Evolutionary conservation across 2,113 vertebrate genomes (phyloP).

Genomic region (Nothocercus julius): DNA sequence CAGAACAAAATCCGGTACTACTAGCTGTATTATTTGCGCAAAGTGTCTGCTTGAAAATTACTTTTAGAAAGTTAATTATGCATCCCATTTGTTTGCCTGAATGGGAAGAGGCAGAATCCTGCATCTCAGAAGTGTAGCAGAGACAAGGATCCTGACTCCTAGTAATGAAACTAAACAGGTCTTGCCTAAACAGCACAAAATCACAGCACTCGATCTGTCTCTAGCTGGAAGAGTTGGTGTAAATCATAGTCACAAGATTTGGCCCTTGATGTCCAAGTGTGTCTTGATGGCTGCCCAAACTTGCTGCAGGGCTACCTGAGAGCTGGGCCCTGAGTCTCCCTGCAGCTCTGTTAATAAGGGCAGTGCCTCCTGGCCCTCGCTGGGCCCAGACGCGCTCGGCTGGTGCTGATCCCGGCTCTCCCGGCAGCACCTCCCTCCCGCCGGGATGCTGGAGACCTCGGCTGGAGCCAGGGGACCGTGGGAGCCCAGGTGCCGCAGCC

Average conservation of each 20-base stretch:
- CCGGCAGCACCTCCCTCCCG: conserved; percentile 34
- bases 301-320: accelerated
- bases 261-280: not conserved
- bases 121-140: not conserved
- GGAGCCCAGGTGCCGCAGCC: too few relatives aligned
- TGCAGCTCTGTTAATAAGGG: accelerated
- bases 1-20: conserved; percentile 57
- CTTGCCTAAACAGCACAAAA: not conserved
- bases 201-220: not conserved
- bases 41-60: conserved; percentile 54
- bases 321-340: accelerated
- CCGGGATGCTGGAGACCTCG: not conserved
- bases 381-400: not conserved
- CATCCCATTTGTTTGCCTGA: conserved; percentile 59
- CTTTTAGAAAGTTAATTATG: conserved; percentile 40
- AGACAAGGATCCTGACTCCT: not conserved
- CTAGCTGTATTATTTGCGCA: conserved; percentile 52
- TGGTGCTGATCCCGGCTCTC: not conserved
- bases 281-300: not conserved
- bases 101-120: conserved; percentile 14
- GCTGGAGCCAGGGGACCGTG: conserved; percentile 24
- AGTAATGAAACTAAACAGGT: not conserved
- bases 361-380: not conserved
- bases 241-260: not conserved
- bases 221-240: not conserved